Conservation (phyloP, 2,113 vertebrate species). For the Crotalus tigris region DNA sequence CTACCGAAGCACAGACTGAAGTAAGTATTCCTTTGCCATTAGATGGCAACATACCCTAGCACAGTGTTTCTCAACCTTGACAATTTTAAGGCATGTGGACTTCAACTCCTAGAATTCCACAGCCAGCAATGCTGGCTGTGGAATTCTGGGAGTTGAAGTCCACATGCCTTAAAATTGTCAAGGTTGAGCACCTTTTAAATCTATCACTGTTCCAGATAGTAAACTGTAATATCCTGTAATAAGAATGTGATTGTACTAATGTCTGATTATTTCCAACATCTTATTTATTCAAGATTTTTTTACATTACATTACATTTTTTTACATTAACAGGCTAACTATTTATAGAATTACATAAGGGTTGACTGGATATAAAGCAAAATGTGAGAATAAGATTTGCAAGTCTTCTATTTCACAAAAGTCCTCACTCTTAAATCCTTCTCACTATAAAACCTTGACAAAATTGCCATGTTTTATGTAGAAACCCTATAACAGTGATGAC, state of each 20-base stretch:
- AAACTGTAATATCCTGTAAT: neutral
- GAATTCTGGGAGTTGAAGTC: too few relatives aligned
- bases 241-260: neutral
- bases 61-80: too few relatives aligned
- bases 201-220: neutral
- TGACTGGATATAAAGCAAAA: neutral
- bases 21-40: conserved; percentile 3
- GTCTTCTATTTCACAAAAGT: neutral
- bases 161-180: too few relatives aligned
- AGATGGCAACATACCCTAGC: conserved; percentile 38
- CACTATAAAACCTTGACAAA: neutral
- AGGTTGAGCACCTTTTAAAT: neutral
- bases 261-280: neutral
- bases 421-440: neutral
- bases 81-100: too few relatives aligned
- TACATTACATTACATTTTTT: neutral
- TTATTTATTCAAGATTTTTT: neutral
- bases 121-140: too few relatives aligned
- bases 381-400: neutral
- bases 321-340: neutral
- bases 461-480: neutral
- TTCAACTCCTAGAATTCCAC: too few relatives aligned
- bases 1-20: neutral
- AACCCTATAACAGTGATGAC: neutral
- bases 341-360: neutral